These are phyloP conservation scores for Lepus oiostolus DNA, from an alignment of 2,797 vertebrate genomes.

Conservation along the genomic window DNA sequence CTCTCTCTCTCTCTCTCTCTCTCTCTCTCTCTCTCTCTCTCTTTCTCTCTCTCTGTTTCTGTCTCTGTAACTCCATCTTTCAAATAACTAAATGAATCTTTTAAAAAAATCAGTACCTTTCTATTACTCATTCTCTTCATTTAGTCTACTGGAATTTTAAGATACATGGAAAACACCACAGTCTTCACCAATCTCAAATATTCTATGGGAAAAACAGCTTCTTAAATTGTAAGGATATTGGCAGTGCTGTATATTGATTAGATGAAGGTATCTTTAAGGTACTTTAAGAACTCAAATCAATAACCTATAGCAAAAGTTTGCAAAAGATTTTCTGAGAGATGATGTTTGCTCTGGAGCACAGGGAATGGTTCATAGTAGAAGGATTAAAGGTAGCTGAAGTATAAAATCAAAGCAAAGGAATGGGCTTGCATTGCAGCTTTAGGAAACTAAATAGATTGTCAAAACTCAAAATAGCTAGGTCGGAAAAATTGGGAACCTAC, in stretches of 20 bases:
- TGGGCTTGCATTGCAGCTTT: background rate
- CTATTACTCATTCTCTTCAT: background rate
- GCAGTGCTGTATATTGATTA: background rate
- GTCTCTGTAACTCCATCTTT: too few species aligned
- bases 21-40: too few species aligned
- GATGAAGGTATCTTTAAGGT: background rate
- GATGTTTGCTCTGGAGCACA: background rate
- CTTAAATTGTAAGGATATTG: background rate
- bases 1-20: too few species aligned
- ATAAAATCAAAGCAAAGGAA: background rate
- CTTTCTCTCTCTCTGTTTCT: too few species aligned
- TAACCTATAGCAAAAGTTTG: background rate
- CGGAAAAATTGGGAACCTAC: background rate
- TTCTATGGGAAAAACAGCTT: background rate
- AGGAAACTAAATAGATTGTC: background rate
- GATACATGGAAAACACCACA: background rate
- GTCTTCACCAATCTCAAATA: background rate
- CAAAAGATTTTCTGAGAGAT: background rate
- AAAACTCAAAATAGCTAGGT: background rate
- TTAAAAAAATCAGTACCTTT: too few species aligned
- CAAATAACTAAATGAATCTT: too few species aligned
- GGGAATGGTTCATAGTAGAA: background rate
- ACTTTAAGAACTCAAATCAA: background rate
- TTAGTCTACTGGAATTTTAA: background rate
- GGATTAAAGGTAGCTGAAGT: background rate